Evolutionary conservation across 2,888 invertebrate species (phyloP), one percentile per base, ranked within the genome.

Genomic region (Euzetes globulus): DNA sequence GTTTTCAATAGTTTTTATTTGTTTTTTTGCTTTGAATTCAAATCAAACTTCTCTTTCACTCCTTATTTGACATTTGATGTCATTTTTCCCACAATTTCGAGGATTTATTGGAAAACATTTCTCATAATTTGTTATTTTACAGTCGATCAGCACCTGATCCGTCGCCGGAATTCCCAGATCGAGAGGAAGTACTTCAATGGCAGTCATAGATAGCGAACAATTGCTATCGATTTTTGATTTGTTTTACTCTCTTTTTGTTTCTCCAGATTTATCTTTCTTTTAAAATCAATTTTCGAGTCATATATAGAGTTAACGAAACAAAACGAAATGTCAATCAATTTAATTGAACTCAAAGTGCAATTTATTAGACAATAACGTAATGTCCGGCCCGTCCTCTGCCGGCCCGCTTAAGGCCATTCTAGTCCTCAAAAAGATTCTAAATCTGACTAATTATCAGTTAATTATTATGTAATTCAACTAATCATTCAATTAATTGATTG

Each of bases 141-240:
- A 74, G 74, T 74, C 29, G 74, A 74, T 45, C 74, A 74, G 41
- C 74, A 74, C 33, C 25, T 74, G 37, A 68, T 70, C 22, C 70
- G 74, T 19, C 50, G 74, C 6, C 37, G 74, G 27, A 50, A 70
- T 58, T 74, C 74, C n/a, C 63, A 65, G 19, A 65, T 65, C 17
- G 63, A 65, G 63, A 15, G 37, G 13, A 65, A 65, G 33, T 65
- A 65, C 33, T 37, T 65, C 29, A 65, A 65, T 19, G 63, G 63
- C 63, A 33, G 63, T 13, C 37, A 37, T 65, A 65, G 63, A 72
- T 55, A 55, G 41, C 58, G 27, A 58, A 27, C 22, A 27, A 58
- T 58, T 19, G 22, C 52, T 52, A 52, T 52, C n/a, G 9, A 58
- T 58, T 58, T 58, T 58, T 22, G 27, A 27, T 58, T 58, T 19